Conservation (phyloP, 2,113 vertebrate genomes). For the Kryptolebias marmoratus region DNA sequence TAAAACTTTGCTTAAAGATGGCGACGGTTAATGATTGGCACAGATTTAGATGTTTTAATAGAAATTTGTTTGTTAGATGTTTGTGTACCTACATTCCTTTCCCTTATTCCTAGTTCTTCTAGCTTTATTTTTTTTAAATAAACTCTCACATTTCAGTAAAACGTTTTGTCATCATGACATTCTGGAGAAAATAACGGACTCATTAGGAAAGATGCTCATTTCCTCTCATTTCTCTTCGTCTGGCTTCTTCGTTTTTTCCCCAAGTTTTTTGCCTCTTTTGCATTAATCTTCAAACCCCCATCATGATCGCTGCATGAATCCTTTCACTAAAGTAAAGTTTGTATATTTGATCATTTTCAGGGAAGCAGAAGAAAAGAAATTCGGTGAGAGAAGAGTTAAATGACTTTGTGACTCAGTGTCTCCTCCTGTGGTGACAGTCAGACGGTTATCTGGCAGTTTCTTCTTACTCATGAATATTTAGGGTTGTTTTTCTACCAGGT, state of each 20-base stretch:
- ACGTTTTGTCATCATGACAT: not conserved
- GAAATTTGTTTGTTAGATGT: no score
- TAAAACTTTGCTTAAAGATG: no score
- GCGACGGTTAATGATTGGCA: no score
- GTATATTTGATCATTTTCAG: not conserved
- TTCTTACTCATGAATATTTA: slow-evolving; percentile 44
- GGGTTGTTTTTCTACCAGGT: not conserved
- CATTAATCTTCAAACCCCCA: not conserved
- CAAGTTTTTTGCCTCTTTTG: not conserved
- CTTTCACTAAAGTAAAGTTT: not conserved
- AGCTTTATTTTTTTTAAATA: no score
- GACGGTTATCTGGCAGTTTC: slow-evolving; percentile 26
- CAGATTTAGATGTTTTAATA: no score
- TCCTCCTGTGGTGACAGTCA: slow-evolving; percentile 14
- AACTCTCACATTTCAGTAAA: not conserved
- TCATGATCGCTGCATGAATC: not conserved
- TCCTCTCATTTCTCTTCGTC: slow-evolving; percentile 2
- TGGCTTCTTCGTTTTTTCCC: not conserved
- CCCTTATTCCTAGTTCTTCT: no score
- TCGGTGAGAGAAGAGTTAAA: slow-evolving; percentile 8
- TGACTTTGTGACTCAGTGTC: slow-evolving; percentile 22
- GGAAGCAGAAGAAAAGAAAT: slow-evolving; percentile 15
- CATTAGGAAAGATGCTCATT: no score
- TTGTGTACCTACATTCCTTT: no score
- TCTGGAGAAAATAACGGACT: no score